Evolutionary conservation across 53 echinoderm and acorn worm species (phyloP).

Genomic region (Antedon mediterranea): DNA sequence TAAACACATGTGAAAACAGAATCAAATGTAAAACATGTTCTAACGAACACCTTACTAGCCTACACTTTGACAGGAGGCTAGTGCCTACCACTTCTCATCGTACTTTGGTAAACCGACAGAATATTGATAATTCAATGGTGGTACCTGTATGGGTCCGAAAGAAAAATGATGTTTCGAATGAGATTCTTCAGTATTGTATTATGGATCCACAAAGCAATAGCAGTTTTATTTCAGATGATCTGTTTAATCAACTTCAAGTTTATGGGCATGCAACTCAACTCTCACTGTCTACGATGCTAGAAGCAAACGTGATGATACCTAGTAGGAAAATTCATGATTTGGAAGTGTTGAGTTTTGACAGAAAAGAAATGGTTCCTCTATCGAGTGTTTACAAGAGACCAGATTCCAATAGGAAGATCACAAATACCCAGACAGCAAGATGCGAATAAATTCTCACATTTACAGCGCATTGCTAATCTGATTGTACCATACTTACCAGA

Average conservation of each 20-base stretch:
- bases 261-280: background rate
- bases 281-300: too few species aligned
- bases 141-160: background rate
- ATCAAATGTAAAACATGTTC: background rate
- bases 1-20: background rate
- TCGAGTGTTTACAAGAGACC: background rate
- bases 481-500: background rate
- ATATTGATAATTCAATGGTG: background rate
- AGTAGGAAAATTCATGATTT: conserved; percentile 8
- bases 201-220: conserved; percentile 17
- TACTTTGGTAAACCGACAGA: background rate
- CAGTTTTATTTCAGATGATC: conserved; percentile 6
- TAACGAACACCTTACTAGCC: background rate
- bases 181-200: background rate
- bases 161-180: background rate
- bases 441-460: background rate
- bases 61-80: background rate
- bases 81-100: background rate
- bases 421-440: background rate
- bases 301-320: conserved; percentile 4
- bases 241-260: conserved; percentile 5
- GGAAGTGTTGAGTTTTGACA: background rate
- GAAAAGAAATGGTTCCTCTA: background rate
- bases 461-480: background rate
- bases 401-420: background rate